phyloP scores from a whole-genome alignment of 1,140 invertebrate species.

The Zaprionus gabonicus region DNA sequence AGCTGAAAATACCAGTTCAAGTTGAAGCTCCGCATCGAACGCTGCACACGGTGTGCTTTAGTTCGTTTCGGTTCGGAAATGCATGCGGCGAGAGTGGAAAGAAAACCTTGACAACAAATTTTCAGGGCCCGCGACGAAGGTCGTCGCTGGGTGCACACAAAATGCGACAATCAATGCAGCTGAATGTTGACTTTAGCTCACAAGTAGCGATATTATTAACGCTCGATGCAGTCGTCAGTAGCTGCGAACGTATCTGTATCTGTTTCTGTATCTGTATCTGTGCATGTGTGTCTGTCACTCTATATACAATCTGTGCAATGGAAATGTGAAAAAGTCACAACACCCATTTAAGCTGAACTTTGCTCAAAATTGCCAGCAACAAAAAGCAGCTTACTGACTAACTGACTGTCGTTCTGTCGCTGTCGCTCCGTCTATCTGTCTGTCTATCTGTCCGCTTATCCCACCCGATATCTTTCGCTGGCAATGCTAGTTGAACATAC shows the following conservation, averaged over 20 bases:
- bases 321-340: slow-evolving; percentile 68
- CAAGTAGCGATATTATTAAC: slow-evolving; percentile 50
- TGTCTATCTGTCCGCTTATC: neutral
- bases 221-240: slow-evolving; percentile 24
- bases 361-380: slow-evolving; percentile 59
- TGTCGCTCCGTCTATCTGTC: neutral
- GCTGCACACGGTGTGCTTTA: slow-evolving; percentile 19
- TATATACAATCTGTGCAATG: slow-evolving; percentile 44
- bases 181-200: slow-evolving; percentile 49
- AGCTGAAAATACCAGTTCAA: slow-evolving; percentile 74
- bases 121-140: slow-evolving; percentile 74
- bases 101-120: slow-evolving; percentile 75
- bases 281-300: slow-evolving; percentile 1
- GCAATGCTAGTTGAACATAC: slow-evolving; percentile 32
- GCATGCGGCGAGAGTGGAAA: slow-evolving; percentile 51
- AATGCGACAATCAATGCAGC: slow-evolving; percentile 69
- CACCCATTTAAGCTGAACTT: slow-evolving; percentile 73
- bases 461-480: slow-evolving; percentile 17
- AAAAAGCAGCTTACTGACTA: slow-evolving; percentile 15
- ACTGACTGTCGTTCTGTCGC: slow-evolving; percentile 9
- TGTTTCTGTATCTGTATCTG: slow-evolving; percentile 4
- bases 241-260: neutral
- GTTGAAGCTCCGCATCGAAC: slow-evolving; percentile 58
- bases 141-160: slow-evolving; percentile 70
- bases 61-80: slow-evolving; percentile 57